Percentiles rank a stretch among this genome's conserved stretches.
These are phyloP conservation scores for Tiliacea aurago DNA, from an alignment of 2,888 invertebrate genomes.

Conservation along the genomic window DNA sequence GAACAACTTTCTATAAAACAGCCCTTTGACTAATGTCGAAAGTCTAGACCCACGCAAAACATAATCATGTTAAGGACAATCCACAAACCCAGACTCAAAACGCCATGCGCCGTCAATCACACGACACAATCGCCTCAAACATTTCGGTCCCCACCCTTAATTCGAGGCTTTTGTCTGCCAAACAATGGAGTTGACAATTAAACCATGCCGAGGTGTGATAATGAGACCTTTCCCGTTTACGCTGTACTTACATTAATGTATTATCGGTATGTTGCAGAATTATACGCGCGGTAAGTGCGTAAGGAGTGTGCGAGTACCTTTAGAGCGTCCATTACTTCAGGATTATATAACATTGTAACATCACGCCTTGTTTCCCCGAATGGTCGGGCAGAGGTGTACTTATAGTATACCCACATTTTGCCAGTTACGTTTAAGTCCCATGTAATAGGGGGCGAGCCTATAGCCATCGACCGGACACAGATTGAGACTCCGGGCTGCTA, in stretches of 20 bases:
- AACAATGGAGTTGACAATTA: conserved; percentile 74
- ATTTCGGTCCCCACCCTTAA: conserved; percentile 60
- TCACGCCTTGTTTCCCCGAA: no score
- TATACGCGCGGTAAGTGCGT: conserved; percentile 15
- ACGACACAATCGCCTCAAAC: conserved; percentile 55
- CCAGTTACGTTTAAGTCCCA: no score
- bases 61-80: conserved; percentile 27
- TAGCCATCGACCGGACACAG: no score
- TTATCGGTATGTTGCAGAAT: conserved; percentile 47
- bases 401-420: no score
- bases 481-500: no score
- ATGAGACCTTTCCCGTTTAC: conserved; percentile 70
- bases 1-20: neutral
- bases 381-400: no score
- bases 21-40: neutral
- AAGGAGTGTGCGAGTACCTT: conserved; percentile 29
- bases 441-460: no score
- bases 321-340: conserved; percentile 11
- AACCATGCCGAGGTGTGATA: conserved; percentile 70
- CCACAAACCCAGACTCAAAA: conserved; percentile 22
- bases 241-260: conserved; percentile 53
- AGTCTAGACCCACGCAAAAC: neutral
- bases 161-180: conserved; percentile 68
- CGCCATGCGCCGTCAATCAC: conserved; percentile 26
- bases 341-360: no score